Conservation (phyloP, 2,797 vertebrate species). For the Peromyscus attwateri region DNA sequence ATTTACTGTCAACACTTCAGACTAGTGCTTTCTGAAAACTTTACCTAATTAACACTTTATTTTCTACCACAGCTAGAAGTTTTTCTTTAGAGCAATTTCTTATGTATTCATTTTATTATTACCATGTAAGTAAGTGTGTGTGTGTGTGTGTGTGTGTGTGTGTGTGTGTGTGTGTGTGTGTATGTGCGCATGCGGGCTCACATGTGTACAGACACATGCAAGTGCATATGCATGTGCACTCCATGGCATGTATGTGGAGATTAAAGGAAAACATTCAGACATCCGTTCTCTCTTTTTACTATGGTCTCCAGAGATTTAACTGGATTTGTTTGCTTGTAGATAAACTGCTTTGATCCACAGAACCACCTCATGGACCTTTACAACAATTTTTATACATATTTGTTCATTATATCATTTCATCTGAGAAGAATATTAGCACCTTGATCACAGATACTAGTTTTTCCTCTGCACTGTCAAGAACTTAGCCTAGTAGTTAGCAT, state of each 20-base stretch:
- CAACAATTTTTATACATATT: background rate
- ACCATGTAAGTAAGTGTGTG: background rate
- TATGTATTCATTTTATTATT: background rate
- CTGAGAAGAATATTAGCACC: conserved; percentile 38
- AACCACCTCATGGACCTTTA: background rate
- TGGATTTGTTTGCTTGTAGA: background rate
- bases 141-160: background rate
- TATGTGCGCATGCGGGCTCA: background rate
- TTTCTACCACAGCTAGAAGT: background rate
- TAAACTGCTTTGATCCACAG: background rate
- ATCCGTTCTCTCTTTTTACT: background rate
- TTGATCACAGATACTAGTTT: background rate
- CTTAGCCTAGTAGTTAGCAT: background rate
- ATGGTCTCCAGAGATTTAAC: background rate
- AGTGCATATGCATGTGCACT: background rate
- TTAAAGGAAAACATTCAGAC: background rate
- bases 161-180: background rate
- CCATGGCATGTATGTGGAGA: background rate
- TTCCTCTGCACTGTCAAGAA: background rate
- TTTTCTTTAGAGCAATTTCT: background rate
- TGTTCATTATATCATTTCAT: background rate
- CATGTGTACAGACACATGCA: background rate
- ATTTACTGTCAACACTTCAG: background rate
- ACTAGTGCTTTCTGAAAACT: background rate
- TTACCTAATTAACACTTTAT: background rate